Evolutionary conservation across 2,113 vertebrate species (phyloP).

Genomic region (Salvelinus alpinus): DNA sequence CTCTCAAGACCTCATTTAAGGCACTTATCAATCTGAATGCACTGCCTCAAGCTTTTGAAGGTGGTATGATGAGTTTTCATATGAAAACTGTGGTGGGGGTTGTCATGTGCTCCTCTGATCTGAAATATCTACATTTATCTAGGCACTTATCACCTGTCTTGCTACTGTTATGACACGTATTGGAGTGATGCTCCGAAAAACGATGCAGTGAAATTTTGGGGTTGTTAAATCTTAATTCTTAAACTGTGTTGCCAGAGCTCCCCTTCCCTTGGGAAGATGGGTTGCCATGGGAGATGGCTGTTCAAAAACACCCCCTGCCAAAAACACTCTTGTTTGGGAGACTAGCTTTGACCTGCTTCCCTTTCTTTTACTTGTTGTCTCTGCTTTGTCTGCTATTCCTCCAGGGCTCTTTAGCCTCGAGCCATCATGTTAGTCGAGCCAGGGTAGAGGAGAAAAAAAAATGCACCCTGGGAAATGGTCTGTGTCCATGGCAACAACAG

Average conservation of each 20-base stretch:
- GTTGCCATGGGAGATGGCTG: conserved; percentile 51
- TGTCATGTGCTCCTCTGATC: too few species aligned
- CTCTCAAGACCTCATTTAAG: neutral
- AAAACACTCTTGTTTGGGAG: conserved; percentile 15
- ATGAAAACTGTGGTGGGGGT: too few species aligned
- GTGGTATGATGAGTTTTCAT: too few species aligned
- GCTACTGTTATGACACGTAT: too few species aligned
- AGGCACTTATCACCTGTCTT: too few species aligned
- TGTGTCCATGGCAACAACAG: conserved; percentile 63
- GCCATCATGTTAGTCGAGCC: conserved; percentile 38
- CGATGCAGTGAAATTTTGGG: too few species aligned
- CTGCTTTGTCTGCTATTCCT: conserved; percentile 48
- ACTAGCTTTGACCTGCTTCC: conserved; percentile 40
- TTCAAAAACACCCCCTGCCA: conserved; percentile 27
- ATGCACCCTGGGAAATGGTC: conserved; percentile 55
- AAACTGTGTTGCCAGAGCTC: neutral
- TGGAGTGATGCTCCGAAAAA: too few species aligned
- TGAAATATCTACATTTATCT: too few species aligned
- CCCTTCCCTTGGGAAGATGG: conserved; percentile 21
- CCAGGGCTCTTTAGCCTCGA: conserved; percentile 53
- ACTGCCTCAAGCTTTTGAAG: too few species aligned
- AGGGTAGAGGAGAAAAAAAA: conserved; percentile 16
- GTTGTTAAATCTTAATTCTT: too few species aligned
- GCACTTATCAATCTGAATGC: neutral
- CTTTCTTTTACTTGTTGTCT: conserved; percentile 45